Base-by-base conservation (phyloP, 2,113 vertebrate species). In the Fulmarus glacialis region DNA sequence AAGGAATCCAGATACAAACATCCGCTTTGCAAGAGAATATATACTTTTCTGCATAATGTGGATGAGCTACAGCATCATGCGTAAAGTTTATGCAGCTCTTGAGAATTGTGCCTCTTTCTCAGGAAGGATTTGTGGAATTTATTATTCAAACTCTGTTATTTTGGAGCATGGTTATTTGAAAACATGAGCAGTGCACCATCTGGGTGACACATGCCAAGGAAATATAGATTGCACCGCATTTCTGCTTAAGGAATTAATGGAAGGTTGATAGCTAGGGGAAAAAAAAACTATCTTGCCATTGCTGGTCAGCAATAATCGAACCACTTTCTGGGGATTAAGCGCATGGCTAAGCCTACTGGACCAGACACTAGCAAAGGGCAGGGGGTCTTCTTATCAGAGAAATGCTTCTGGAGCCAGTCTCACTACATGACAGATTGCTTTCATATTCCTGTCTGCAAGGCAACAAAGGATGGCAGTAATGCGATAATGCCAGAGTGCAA, bases 271-370 rank as follows among this genome's bases (percentile, higher is more conserved):
- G 98, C 98, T 98, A 97, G 97, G 97, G 97, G 94, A 96, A 97
- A 98, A 98, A 98, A 98, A 98, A 98, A 96, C 98, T 98, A 98
- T 99, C 99, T 99, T 99, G 98, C 98, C 98, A 99, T 99, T 99
- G 99, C 99, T 99, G 99, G 99, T 99, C 99, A 99, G 99, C 99
- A 99, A 99, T 99, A 99, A 99, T 99, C 99, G 99, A 99, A 99
- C 98, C 99, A 99, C 99, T 99, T 99, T 99, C 99, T 99, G 98
- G 99, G 99, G 99, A 99, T 99, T 99, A 99, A 99, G 98, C 99
- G 98, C 98, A 99, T 99, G 99, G 99, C 99, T 99, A 99, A 99
- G 99, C 99, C 99, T 99, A 99, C 99, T 99, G 99, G 99, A 99
- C 99, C 99, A 99, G 99, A 99, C 99, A 99, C 98, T 99, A 98